Evolutionary conservation across 2,113 vertebrate genomes (phyloP), one percentile per base, ranked within the genome.

Genomic region (Apeltes quadracus): DNA sequence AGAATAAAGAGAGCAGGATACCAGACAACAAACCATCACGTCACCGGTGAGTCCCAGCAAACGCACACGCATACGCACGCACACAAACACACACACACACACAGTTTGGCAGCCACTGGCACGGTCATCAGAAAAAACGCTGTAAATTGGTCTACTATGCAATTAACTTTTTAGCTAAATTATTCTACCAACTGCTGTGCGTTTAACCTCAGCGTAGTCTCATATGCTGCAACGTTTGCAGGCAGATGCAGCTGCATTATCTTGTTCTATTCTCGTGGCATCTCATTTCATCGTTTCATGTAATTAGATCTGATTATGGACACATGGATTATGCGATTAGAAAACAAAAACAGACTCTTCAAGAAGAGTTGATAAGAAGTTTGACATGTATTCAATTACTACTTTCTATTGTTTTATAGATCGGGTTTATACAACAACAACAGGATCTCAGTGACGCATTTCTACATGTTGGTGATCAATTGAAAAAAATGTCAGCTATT

Each of bases 41-140:
- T 22, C 32, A n/a, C 5, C 10, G 72, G 84, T 87, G 72, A 74
- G 79, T 29, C 39, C 13, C 25, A 16, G 3, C 13, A 7, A 1
- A 22, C 7, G 5, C 46, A 10, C 46, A 10, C 46, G 9, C 44
- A 9, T 2, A 16, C 41, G 16, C 41, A 27, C 25, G 23, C 22
- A 41, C 1, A 61, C 2, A 1, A 5, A 58, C n/a, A 36, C 29
- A 38, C 36, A 7, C 7, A 15, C 36, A 25, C 13, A 46, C 29
- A 5, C 29, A 29, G 29, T 29, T 29, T 29, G 29, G 29, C 2
- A 29, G 29, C 29, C 29, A 29, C n/a, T n/a, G n/a, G n/a, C n/a
- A n/a, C n/a, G n/a, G n/a, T n/a, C n/a, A n/a, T n/a, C n/a, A n/a
- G n/a, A n/a, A 1, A 41, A 10, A 36, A 51, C 22, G 3, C 18